Evolutionary conservation across 2,888 invertebrate species (phyloP).

Genomic region (Brachylomia viminalis): DNA sequence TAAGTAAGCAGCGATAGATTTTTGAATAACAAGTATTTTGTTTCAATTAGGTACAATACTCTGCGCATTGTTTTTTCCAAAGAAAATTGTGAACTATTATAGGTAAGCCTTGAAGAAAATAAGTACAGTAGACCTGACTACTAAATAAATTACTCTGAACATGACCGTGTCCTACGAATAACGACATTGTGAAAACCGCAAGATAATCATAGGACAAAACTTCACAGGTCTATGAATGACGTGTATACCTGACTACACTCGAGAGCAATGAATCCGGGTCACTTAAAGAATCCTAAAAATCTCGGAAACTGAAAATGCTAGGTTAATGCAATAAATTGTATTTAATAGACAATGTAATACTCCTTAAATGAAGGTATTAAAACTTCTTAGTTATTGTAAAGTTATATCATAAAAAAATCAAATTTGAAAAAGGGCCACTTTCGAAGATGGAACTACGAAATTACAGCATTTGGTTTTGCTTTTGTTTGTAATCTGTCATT

Average conservation of each 20-base stretch:
- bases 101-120: not conserved
- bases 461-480: too few species aligned
- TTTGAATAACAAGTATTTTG: not conserved
- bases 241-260: not conserved
- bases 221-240: not conserved
- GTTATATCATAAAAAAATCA: too few species aligned
- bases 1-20: not conserved
- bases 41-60: not conserved
- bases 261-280: too few species aligned
- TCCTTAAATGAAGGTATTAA: too few species aligned
- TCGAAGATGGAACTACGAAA: too few species aligned
- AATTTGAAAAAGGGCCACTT: too few species aligned
- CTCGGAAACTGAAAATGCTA: too few species aligned
- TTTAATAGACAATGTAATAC: too few species aligned
- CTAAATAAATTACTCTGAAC: not conserved
- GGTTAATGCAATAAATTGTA: too few species aligned
- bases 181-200: not conserved
- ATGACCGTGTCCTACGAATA: not conserved
- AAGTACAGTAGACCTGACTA: not conserved
- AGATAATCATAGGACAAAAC: not conserved
- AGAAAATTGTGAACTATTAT: not conserved
- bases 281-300: too few species aligned
- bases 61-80: not conserved
- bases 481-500: too few species aligned
- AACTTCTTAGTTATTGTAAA: too few species aligned